Base-by-base conservation (phyloP, 2,888 invertebrate species). In the Nemoura dubitans region DNA sequence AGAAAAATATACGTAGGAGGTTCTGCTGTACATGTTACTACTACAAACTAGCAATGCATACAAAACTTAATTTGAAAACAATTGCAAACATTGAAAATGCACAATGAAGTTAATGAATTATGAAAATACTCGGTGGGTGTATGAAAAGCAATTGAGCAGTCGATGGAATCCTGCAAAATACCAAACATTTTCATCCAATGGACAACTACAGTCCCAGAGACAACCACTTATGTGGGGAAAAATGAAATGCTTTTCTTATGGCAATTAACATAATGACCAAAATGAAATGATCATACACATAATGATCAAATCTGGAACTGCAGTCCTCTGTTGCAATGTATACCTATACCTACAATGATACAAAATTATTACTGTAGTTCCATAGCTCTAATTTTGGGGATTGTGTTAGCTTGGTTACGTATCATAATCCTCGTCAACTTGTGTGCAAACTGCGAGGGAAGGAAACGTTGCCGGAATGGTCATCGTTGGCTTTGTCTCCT, bases 391-490 rank as follows among this genome's bases (percentile, higher is more conserved):
- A 10, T 59, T 1, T 21, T 21, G 59, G 59, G 59, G 21, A 59
- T 59, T 21, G 14, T 59, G 21, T 21, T 21, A 14, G 6, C 81
- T 81, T 21, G 29, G 81, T 86, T 87, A 87, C 27, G 87, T 87
- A 26, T 87, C 87, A 80, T 87, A 87, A 76, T 87, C 87, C 43
- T 87, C 87, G 85, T 87, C 87, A 27, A 87, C 83, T 25, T 30
- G 25, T 21, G 26, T 25, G 42, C 83, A 76, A 43, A 30, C 27
- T 36, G 81, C 14, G 76, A 83, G 76, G 21, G 27, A 59, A n/a
- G 29, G 26, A n/a, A 36, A 81, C 14, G 26, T 82, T 27, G 43
- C 76, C 43, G 84, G 28, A 21, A 81, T 76, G 59, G 6, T 59
- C 27, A 59, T 76, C 76, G 27, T 36, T 80, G 87, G 76, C 21